Conservation (phyloP, 2,797 vertebrate species). For the Echiichthys vipera region DNA sequence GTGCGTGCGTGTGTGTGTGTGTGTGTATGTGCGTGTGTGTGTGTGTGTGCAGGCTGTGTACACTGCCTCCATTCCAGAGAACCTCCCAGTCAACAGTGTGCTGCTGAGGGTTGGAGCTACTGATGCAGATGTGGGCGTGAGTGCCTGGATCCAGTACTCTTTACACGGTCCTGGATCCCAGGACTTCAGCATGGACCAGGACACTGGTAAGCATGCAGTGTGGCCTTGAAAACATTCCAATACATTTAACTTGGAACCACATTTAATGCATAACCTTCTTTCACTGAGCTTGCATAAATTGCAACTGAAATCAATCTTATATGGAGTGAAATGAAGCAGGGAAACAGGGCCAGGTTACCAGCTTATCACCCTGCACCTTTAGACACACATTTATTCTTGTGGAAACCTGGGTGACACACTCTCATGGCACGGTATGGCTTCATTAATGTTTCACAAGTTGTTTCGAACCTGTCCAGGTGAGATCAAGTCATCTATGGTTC, state of each 20-base stretch:
- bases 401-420: not conserved
- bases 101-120: conserved; percentile 89
- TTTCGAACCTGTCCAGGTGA: conserved; percentile 85
- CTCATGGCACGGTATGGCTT: not conserved
- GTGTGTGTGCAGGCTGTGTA: conserved; percentile 85
- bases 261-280: not conserved
- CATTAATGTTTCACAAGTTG: not conserved
- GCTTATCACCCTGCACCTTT: not conserved
- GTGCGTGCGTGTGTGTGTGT: conserved; percentile 8
- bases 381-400: conserved; percentile 6
- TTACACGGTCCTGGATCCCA: conserved; percentile 90
- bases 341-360: not conserved
- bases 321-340: not conserved
- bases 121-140: conserved; percentile 91
- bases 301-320: not conserved
- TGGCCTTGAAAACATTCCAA: conserved; percentile 4
- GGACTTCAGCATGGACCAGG: conserved; percentile 92
- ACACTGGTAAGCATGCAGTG: conserved; percentile 86
- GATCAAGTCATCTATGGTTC: conserved; percentile 86
- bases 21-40: conserved; percentile 37
- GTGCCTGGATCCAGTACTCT: conserved; percentile 91
- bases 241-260: not conserved
- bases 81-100: conserved; percentile 88
- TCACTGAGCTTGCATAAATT: not conserved
- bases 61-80: conserved; percentile 88